These are phyloP conservation scores for Sarcophilus harrisii DNA, from an alignment of 2,797 vertebrate genomes.

Conservation along the genomic window DNA sequence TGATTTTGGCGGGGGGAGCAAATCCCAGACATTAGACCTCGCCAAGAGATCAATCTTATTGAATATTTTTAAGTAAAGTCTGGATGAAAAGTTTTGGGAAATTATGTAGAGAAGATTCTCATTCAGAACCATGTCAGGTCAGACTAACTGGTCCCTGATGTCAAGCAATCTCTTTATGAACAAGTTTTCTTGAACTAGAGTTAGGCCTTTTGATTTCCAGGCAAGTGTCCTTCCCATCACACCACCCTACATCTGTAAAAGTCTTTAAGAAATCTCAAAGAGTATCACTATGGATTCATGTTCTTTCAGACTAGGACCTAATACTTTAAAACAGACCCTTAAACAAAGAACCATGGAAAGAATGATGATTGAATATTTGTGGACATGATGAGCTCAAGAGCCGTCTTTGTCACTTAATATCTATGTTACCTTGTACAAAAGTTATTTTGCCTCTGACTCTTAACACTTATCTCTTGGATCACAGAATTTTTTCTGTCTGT, in stretches of 20 bases:
- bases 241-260: background rate
- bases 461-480: background rate
- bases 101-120: background rate
- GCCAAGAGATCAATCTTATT: background rate
- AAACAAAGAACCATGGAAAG: background rate
- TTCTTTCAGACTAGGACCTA: background rate
- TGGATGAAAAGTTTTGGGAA: background rate
- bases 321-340: background rate
- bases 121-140: background rate
- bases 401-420: background rate
- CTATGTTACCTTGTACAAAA: background rate
- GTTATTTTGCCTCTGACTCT: background rate
- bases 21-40: background rate
- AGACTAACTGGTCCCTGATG: background rate
- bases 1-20: background rate
- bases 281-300: background rate
- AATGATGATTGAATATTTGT: background rate
- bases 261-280: background rate
- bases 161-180: background rate
- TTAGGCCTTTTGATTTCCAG: background rate
- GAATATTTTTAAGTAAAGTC: background rate
- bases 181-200: background rate
- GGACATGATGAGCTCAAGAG: background rate
- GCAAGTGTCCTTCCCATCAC: background rate
- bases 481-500: background rate